Evolutionary conservation across 2,797 vertebrate genomes (phyloP).

Genomic region (Tauraco hartlaubi): DNA sequence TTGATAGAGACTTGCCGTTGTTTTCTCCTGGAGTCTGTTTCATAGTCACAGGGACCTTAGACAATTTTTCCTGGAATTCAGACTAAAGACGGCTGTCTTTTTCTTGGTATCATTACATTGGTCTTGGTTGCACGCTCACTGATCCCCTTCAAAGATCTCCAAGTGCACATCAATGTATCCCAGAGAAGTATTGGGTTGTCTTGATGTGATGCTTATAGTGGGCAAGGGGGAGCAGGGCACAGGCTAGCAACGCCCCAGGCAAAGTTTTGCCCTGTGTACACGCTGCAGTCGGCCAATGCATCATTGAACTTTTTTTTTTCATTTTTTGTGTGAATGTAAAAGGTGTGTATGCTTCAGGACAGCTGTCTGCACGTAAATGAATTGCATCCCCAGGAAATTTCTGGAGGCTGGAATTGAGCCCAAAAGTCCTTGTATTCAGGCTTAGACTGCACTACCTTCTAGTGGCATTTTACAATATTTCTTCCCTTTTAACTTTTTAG

Average conservation of each 20-base stretch:
- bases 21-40: neutral
- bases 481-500: neutral
- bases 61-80: neutral
- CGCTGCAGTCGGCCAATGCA: neutral
- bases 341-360: neutral
- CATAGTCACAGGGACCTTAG: neutral
- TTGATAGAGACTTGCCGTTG: neutral
- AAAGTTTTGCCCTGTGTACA: neutral
- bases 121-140: neutral
- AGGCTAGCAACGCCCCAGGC: neutral
- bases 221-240: neutral
- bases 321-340: neutral
- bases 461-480: neutral
- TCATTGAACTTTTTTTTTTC: neutral
- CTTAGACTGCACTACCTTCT: conserved; percentile 6
- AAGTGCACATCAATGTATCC: neutral
- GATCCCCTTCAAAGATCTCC: neutral
- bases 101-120: neutral
- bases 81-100: neutral
- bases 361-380: neutral
- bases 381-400: neutral
- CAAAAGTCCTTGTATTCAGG: neutral
- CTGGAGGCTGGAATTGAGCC: neutral
- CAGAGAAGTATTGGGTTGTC: neutral
- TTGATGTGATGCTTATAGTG: neutral